Evolutionary conservation across 2,888 invertebrate species (phyloP).

Genomic region (Rhogogaster chlorosoma): DNA sequence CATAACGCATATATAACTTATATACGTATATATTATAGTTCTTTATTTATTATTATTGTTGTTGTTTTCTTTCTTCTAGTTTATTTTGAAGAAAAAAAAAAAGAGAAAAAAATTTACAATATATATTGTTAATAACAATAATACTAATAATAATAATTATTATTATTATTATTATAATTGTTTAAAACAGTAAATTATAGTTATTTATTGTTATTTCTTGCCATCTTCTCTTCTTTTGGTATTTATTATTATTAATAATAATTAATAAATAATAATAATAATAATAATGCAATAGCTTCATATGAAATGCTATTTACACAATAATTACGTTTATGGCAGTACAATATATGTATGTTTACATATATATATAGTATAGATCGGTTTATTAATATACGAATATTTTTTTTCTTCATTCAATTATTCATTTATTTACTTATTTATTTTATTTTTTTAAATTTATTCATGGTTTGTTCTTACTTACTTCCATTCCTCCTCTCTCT

Average conservation of each 20-base stretch:
- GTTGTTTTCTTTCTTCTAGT: not conserved
- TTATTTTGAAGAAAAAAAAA: not conserved
- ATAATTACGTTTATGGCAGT: not conserved
- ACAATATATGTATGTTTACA: not conserved
- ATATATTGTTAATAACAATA: not conserved
- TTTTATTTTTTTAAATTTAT: too few species aligned
- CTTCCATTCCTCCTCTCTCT: not conserved
- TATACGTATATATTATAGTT: too few species aligned
- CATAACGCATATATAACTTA: too few species aligned
- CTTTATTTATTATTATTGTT: not conserved
- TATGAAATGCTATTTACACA: not conserved
- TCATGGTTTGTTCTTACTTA: not conserved
- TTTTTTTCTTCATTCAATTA: not conserved
- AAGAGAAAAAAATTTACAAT: too few species aligned
- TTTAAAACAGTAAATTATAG: too few species aligned
- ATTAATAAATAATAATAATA: too few species aligned
- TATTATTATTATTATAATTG: not conserved
- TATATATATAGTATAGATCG: not conserved
- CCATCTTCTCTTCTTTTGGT: too few species aligned
- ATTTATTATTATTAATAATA: too few species aligned
- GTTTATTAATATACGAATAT: not conserved
- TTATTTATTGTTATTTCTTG: too few species aligned
- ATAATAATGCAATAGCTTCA: not conserved
- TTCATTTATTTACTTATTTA: not conserved
- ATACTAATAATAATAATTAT: not conserved